Evolutionary conservation across 2,797 vertebrate genomes (phyloP).

Genomic region (Gobionotothen gibberifrons): DNA sequence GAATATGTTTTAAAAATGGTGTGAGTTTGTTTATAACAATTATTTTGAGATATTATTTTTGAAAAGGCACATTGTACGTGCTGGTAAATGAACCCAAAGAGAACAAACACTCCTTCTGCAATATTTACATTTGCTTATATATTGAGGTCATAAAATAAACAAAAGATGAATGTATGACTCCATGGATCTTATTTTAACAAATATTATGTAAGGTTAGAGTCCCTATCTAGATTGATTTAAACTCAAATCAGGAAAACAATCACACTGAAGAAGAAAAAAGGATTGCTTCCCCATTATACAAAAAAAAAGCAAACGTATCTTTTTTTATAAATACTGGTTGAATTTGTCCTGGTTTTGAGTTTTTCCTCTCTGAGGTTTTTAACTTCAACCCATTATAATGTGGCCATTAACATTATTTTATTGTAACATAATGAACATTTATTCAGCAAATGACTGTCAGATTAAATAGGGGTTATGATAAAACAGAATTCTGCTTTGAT

Average conservation of each 20-base stretch:
- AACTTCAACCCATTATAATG: too few species aligned
- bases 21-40: neutral
- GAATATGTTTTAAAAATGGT: neutral
- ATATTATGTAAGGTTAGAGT: neutral
- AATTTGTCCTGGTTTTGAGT: neutral
- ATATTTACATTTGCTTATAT: neutral
- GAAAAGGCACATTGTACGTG: neutral
- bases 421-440: neutral
- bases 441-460: neutral
- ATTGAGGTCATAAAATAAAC: neutral
- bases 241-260: neutral
- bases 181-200: neutral
- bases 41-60: neutral
- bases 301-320: neutral
- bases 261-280: too few species aligned
- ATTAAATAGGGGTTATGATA: constrained; percentile 1
- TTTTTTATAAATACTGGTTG: neutral
- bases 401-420: neutral
- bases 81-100: neutral
- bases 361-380: neutral
- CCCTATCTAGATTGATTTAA: neutral
- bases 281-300: neutral
- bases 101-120: neutral
- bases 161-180: neutral
- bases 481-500: neutral